Evolutionary conservation across 2,888 invertebrate species (phyloP), one percentile per base, ranked within the genome.

Genomic region (Drosophila parthenogenetica): DNA sequence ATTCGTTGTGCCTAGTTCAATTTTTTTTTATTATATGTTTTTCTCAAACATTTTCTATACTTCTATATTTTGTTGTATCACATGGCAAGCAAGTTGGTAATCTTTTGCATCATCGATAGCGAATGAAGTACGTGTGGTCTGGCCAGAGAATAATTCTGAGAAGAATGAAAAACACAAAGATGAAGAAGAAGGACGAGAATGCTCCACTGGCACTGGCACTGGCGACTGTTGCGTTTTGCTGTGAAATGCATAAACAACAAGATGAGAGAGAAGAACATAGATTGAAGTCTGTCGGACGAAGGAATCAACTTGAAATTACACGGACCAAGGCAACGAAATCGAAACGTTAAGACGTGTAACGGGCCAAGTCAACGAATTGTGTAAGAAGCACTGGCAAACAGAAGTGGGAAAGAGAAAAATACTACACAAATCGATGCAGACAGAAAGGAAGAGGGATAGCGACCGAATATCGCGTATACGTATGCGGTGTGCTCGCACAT

Each of bases 101-200:
- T 89, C 87, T 84, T 87, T 87, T 71, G 85, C 87, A 83, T 83
- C 87, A 89, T 77, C 87, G 84, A 85, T 66, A 83, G 69, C 74
- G 78, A 79, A 84, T 75, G 74, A 81, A 89, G 81, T 89, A 87
- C 84, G 84, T 84, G 84, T 62, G 69, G 48, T 32, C 60, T 32
- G 32, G 37, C 42, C 49, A 17, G 17, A 53, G 42, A 53, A 29
- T 39, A 22, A 51, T 19, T 5, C 1, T 11, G 14, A 8, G 17
- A 19, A n/a, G 14, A 22, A 22, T 11, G 13, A 1, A 11, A 5
- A 16, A 43, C 29, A 17, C 16, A 22, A 22, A n/a, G 13, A 16
- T 8, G 49, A 49, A 32, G 13, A 8, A 5, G 3, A 29, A 11
- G 48, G 16, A 2, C 3, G 46, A 7, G n/a, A 10, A 35, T 7